A percentile compares a stretch with the other conserved stretches of the same genome.
Conservation (phyloP, 1,140 invertebrate species). For the Atta colombica region DNA sequence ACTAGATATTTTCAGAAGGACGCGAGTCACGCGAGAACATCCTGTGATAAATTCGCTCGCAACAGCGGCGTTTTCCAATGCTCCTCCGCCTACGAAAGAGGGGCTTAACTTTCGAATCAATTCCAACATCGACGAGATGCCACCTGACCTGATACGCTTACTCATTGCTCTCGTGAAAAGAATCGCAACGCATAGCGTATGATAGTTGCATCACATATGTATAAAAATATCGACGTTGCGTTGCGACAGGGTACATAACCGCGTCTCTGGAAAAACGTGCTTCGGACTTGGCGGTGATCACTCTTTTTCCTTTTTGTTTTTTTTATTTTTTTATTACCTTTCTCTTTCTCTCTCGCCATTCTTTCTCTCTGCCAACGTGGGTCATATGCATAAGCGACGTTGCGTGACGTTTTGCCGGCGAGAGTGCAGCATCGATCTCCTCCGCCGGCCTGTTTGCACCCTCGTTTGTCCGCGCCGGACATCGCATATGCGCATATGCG, state of each 20-base stretch:
- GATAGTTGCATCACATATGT: conserved; percentile 25
- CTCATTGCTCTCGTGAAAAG: conserved; percentile 34
- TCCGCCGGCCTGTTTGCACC: conserved; percentile 50
- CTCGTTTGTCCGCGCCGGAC: conserved; percentile 62
- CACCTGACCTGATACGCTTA: conserved; percentile 50
- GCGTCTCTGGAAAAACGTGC: conserved; percentile 31
- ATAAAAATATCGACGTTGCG: conserved; percentile 33
- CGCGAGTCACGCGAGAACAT: conserved; percentile 47
- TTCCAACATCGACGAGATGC: conserved; percentile 45
- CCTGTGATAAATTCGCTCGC: conserved; percentile 62
- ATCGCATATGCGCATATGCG: conserved; percentile 46
- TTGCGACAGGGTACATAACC: conserved; percentile 17
- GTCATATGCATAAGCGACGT: conserved; percentile 59
- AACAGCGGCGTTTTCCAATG: conserved; percentile 28
- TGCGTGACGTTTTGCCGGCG: conserved; percentile 61
- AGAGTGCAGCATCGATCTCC: conserved; percentile 60
- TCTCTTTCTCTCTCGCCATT: conserved; percentile 37
- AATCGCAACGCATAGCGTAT: conserved; percentile 7
- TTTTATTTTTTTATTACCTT: too few species aligned
- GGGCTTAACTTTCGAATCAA: conserved; percentile 65
- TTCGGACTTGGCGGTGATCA: conserved; percentile 22
- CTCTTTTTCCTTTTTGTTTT: conserved; percentile 6
- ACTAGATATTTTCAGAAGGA: conserved; percentile 51
- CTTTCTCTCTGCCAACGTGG: conserved; percentile 66
- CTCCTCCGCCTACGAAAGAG: not conserved